Percentiles rank a stretch among this genome's conserved stretches.
Evolutionary conservation across 2,113 vertebrate species (phyloP).

Genomic region (Calidris pygmaea): DNA sequence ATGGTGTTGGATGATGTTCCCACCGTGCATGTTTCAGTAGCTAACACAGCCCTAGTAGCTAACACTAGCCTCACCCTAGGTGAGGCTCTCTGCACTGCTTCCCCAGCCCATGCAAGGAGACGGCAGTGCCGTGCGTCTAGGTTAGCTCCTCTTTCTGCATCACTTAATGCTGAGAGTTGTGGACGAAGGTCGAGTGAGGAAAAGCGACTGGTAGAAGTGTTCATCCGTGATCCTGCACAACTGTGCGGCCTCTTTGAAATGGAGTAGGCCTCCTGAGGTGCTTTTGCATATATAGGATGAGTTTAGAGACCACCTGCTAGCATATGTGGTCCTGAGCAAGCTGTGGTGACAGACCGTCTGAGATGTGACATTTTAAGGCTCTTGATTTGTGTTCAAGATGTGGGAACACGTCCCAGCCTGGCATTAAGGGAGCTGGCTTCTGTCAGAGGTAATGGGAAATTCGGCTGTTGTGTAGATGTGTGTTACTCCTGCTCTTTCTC

Average conservation of each 20-base stretch:
- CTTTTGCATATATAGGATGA: neutral
- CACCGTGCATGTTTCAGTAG: neutral
- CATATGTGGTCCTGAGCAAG: neutral
- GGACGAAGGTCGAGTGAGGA: neutral
- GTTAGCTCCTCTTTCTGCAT: neutral
- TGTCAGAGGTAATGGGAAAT: conserved; percentile 4
- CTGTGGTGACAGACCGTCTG: neutral
- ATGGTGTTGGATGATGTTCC: neutral
- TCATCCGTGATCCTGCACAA: neutral
- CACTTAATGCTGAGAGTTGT: neutral
- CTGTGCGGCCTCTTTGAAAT: neutral
- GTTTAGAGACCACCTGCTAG: neutral
- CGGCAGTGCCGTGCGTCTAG: neutral
- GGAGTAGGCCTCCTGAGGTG: neutral
- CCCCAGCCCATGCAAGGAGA: neutral
- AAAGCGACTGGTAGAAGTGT: neutral
- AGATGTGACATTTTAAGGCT: neutral
- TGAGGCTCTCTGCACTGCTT: neutral
- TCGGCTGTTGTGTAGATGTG: neutral
- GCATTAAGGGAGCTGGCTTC: neutral
- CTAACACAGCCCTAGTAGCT: neutral
- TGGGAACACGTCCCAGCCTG: neutral
- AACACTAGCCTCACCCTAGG: neutral
- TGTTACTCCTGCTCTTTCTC: neutral
- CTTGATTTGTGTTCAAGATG: neutral